phyloP scores from a whole-genome alignment of 2,113 vertebrate genomes.

The Etia nguti region DNA sequence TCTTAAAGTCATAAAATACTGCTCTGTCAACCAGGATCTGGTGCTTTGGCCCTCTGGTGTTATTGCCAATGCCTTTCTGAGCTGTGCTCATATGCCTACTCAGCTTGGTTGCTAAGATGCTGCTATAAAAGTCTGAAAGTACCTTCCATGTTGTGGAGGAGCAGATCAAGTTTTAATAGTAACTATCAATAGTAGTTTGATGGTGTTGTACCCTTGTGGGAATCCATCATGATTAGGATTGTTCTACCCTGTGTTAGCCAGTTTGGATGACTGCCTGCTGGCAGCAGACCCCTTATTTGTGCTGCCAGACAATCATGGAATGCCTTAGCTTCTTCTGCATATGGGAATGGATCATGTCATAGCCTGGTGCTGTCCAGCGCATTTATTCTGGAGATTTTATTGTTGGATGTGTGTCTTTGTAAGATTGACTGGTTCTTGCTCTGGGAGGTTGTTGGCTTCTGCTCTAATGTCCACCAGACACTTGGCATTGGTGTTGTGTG shows the following conservation, averaged over 20 bases:
- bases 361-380: neutral
- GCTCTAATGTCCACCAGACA: neutral
- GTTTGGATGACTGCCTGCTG: neutral
- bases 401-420: neutral
- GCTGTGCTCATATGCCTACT: neutral
- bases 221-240: neutral
- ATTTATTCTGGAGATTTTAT: neutral
- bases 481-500: neutral
- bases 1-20: neutral
- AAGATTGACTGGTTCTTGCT: neutral
- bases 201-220: neutral
- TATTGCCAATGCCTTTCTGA: neutral
- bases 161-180: neutral
- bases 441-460: neutral
- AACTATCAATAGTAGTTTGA: neutral
- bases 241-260: neutral
- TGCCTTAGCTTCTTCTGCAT: neutral
- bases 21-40: neutral
- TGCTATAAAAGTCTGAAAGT: neutral
- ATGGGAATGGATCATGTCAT: neutral
- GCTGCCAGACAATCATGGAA: neutral
- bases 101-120: neutral
- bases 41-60: neutral
- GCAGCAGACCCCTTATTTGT: neutral
- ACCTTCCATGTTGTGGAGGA: neutral